Conservation (phyloP, 2,113 vertebrate species). For the Corvus moneduloides region DNA sequence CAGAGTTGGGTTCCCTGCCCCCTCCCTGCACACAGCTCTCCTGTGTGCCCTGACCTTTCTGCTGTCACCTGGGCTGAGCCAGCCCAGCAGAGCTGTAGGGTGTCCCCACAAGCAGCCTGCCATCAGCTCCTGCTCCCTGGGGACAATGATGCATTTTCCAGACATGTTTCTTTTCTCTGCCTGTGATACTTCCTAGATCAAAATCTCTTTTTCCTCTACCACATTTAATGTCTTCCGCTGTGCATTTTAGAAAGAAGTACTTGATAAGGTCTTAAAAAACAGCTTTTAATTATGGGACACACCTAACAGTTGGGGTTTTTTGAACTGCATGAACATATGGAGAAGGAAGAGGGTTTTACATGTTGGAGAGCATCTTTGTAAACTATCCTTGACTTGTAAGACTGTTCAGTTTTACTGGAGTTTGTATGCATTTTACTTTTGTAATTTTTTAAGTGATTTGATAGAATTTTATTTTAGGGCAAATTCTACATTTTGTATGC, state of each 20-base stretch:
- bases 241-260: neutral
- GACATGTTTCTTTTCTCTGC: neutral
- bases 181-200: neutral
- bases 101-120: rapidly evolving
- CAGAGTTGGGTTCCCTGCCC: neutral
- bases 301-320: neutral
- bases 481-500: conserved; percentile 72
- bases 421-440: conserved; percentile 72
- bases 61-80: neutral
- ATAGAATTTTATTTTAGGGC: conserved; percentile 72
- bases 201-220: neutral
- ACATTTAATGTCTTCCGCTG: neutral
- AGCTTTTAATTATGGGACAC: neutral
- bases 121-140: neutral
- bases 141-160: neutral
- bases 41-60: neutral
- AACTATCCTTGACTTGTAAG: conserved; percentile 36
- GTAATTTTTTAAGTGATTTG: conserved; percentile 64
- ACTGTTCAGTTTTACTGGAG: conserved; percentile 53
- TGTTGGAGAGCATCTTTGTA: conserved; percentile 8
- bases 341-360: neutral
- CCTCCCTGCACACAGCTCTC: neutral
- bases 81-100: neutral
- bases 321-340: neutral
- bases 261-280: neutral